These are phyloP conservation scores for Argyrosomus japonicus DNA, from an alignment of 2,113 vertebrate genomes.

Conservation along the genomic window DNA sequence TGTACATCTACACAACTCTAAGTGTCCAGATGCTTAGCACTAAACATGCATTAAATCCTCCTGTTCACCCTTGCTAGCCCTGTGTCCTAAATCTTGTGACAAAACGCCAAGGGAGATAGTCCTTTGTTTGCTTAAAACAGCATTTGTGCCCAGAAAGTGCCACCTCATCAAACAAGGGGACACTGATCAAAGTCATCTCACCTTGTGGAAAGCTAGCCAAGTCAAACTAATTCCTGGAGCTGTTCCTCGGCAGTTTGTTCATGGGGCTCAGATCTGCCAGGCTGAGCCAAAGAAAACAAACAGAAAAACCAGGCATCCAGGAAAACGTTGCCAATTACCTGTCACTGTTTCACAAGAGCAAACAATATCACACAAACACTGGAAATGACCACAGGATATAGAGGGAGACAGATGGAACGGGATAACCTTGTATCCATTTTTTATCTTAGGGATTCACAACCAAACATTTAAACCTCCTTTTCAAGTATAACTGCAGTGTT, in stretches of 20 bases:
- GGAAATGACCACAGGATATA: conserved; percentile 23
- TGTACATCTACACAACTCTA: not conserved
- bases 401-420: conserved; percentile 17
- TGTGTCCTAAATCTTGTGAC: conserved; percentile 45
- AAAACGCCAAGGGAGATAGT: conserved; percentile 56
- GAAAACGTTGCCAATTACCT: conserved; percentile 46
- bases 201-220: conserved; percentile 67
- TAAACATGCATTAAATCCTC: conserved; percentile 43
- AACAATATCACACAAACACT: conserved; percentile 36
- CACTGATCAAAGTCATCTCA: conserved; percentile 73
- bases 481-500: not conserved
- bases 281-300: conserved; percentile 15
- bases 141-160: conserved; percentile 68
- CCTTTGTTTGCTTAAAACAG: conserved; percentile 74
- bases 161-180: conserved; percentile 70
- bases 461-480: conserved; percentile 3
- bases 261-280: conserved; percentile 27
- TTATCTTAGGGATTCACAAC: conserved; percentile 6
- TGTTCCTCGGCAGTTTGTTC: conserved; percentile 49
- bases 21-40: conserved; percentile 22
- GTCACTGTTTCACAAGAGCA: conserved; percentile 41
- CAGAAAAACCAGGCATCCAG: conserved; percentile 22
- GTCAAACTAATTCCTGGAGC: conserved; percentile 69
- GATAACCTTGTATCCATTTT: conserved; percentile 18
- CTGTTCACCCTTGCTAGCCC: conserved; percentile 11